phyloP scores from a whole-genome alignment of 2,888 invertebrate species.

The Nomada fucata region DNA sequence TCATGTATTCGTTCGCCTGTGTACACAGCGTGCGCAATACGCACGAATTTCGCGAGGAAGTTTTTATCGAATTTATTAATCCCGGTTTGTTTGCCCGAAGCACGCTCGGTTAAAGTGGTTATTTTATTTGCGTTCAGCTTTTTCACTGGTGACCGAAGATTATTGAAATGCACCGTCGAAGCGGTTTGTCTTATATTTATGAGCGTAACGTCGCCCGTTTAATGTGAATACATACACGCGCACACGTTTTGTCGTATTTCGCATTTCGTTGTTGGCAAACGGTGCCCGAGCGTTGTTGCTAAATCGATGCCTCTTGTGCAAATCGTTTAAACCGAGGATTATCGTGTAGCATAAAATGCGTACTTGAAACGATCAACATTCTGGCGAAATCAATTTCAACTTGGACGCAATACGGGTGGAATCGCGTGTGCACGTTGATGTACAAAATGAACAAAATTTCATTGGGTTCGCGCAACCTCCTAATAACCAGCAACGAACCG shows the following conservation, averaged over 20 bases:
- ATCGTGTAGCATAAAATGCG: background rate
- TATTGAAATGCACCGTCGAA: constrained; percentile 8
- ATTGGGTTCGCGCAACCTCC: too few relatives aligned
- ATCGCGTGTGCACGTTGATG: too few relatives aligned
- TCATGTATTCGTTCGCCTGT: background rate
- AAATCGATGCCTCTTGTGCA: background rate
- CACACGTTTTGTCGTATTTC: constrained; percentile 9
- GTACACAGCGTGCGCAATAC: background rate
- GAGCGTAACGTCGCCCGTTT: background rate
- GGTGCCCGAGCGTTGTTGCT: background rate
- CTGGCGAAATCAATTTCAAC: background rate
- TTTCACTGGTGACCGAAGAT: constrained; percentile 2
- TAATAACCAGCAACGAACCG: background rate
- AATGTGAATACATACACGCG: background rate
- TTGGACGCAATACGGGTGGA: background rate
- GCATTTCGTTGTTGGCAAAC: constrained; percentile 9
- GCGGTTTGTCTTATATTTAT: constrained; percentile 26
- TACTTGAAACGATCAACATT: background rate
- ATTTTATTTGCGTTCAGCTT: constrained; percentile 21
- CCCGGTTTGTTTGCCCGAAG: constrained; percentile 7
- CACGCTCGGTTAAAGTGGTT: background rate
- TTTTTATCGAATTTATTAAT: constrained; percentile 24
- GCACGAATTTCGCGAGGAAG: background rate
- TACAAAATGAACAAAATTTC: too few relatives aligned
- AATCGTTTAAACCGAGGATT: background rate